phyloP scores from a whole-genome alignment of 2,797 vertebrate species.

The Gambusia yucatana region DNA sequence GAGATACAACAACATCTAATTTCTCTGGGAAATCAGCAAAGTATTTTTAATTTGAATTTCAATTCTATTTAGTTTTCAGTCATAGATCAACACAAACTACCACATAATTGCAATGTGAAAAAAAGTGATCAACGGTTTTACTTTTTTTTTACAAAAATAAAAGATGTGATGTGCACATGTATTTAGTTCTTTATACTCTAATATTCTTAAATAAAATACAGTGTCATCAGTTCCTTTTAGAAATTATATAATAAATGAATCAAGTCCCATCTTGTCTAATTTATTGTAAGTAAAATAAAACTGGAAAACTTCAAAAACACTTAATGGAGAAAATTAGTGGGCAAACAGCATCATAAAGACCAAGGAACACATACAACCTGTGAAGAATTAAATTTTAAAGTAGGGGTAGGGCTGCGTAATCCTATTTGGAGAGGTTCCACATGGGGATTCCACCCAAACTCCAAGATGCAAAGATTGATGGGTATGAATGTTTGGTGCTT shows the following conservation, averaged over 20 bases:
- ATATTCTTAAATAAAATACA: not conserved
- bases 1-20: no score
- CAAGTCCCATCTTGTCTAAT: not conserved
- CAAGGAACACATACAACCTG: no score
- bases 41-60: no score
- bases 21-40: no score
- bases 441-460: not conserved
- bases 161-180: not conserved
- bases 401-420: not conserved
- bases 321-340: not conserved
- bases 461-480: not conserved
- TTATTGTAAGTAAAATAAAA: no score
- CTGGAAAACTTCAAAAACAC: no score
- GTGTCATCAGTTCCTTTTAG: not conserved
- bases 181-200: not conserved
- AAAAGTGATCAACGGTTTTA: not conserved
- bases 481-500: not conserved
- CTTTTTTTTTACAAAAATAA: not conserved
- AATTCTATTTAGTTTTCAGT: not conserved
- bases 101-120: not conserved
- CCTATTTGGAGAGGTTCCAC: not conserved
- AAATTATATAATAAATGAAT: not conserved
- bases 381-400: not conserved
- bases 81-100: not conserved
- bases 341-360: not conserved